These are phyloP conservation scores for Manis pentadactyla DNA, from an alignment of 2,797 vertebrate species.

Conservation along the genomic window DNA sequence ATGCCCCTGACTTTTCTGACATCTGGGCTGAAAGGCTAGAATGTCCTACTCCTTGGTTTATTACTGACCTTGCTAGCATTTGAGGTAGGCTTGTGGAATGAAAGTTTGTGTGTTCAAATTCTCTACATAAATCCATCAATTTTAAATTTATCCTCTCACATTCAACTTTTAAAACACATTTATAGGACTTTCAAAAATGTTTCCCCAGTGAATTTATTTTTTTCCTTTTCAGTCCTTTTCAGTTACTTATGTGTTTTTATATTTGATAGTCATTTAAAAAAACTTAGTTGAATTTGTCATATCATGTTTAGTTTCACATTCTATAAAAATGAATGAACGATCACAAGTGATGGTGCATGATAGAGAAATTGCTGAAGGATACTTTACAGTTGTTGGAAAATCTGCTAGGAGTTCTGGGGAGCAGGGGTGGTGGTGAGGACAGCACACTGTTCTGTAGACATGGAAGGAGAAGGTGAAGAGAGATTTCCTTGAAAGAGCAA, in stretches of 20 bases:
- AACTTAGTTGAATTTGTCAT: background rate
- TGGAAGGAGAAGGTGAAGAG: background rate
- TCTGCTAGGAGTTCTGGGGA: background rate
- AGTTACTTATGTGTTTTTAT: background rate
- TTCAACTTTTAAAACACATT: slow-evolving; percentile 2
- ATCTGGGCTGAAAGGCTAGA: background rate
- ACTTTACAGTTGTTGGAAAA: slow-evolving; percentile 27
- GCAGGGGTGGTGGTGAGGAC: background rate
- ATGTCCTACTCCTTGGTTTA: background rate
- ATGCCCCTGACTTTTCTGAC: background rate
- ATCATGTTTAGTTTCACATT: slow-evolving; percentile 48
- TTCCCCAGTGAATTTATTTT: slow-evolving; percentile 44
- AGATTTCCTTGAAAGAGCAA: background rate
- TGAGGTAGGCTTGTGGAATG: background rate
- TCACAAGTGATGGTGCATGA: background rate
- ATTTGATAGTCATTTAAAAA: slow-evolving; percentile 17
- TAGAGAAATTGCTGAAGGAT: background rate
- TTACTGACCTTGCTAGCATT: background rate
- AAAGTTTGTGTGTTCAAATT: background rate
- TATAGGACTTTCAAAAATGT: slow-evolving; percentile 1
- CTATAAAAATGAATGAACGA: slow-evolving; percentile 30
- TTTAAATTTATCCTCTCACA: slow-evolving; percentile 8
- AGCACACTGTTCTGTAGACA: background rate
- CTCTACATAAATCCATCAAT: background rate
- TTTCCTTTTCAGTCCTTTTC: background rate